Evolutionary conservation across 1,140 invertebrate genomes (phyloP).

Genomic region (Papilio aristodemus): DNA sequence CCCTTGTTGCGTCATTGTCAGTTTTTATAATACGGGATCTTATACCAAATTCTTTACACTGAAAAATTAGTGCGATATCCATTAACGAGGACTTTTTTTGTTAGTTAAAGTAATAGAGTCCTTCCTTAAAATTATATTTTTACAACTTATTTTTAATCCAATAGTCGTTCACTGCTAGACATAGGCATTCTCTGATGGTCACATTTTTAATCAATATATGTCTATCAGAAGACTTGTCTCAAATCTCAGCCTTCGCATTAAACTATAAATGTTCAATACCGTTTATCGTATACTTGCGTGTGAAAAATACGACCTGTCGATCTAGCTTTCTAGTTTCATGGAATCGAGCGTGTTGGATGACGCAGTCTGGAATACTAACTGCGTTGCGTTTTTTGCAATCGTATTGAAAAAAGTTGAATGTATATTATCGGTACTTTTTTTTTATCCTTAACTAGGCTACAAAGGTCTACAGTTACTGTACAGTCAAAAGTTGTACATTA

Average conservation of each 20-base stretch:
- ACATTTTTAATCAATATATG: too few species aligned
- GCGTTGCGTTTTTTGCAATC: background rate
- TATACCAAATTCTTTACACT: background rate
- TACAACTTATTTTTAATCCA: too few species aligned
- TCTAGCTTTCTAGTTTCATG: background rate
- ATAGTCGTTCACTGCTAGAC: too few species aligned
- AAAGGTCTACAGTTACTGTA: conserved; percentile 1
- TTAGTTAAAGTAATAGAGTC: too few species aligned
- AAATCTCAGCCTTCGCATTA: too few species aligned
- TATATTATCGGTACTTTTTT: background rate
- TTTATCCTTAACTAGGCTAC: conserved; percentile 2
- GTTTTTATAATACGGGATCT: background rate
- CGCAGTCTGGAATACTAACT: background rate
- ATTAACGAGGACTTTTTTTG: too few species aligned
- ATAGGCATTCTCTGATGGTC: too few species aligned
- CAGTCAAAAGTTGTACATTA: too few species aligned
- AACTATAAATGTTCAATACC: background rate
- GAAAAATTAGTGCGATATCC: background rate
- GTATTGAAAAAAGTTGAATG: background rate
- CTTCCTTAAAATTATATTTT: too few species aligned
- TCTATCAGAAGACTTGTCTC: too few species aligned
- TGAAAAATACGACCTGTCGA: background rate
- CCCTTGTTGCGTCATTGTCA: conserved; percentile 16
- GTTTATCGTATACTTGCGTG: background rate
- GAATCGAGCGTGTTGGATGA: background rate